These are phyloP conservation scores for Euura lappo DNA, from an alignment of 1,140 invertebrate species.

Conservation along the genomic window DNA sequence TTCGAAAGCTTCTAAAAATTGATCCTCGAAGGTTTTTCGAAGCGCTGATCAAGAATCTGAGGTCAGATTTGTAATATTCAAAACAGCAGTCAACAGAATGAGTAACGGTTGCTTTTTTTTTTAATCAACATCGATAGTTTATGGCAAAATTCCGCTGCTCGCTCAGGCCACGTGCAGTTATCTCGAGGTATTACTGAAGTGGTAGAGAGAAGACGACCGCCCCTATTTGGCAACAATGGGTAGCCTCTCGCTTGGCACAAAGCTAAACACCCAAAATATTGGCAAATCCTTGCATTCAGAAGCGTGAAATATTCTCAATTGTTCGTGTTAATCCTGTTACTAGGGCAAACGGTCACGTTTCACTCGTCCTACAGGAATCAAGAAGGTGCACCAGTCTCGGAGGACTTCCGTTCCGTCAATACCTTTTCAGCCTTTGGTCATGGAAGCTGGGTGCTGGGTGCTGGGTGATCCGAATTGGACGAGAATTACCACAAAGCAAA, in stretches of 20 bases:
- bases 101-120: too few species aligned
- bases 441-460: too few species aligned
- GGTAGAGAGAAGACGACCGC: not conserved
- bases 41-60: too few species aligned
- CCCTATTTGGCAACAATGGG: not conserved
- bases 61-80: too few species aligned
- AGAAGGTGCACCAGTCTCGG: conserved; percentile 32
- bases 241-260: conserved; percentile 24
- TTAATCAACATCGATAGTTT: too few species aligned
- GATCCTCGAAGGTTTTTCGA: too few species aligned
- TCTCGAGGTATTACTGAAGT: not conserved
- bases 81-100: too few species aligned
- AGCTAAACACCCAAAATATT: conserved; percentile 52
- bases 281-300: conserved; percentile 44
- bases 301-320: conserved; percentile 47
- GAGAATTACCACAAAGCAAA: conserved; percentile 15
- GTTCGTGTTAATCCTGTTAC: conserved; percentile 45
- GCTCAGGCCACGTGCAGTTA: not conserved
- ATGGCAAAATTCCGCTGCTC: not conserved
- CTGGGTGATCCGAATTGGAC: not conserved
- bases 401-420: conserved; percentile 20
- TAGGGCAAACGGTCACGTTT: conserved; percentile 53
- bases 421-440: too few species aligned
- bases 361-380: conserved; percentile 37
- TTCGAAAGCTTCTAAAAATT: too few species aligned